These are phyloP conservation scores for Caenorhabditis panamensis DNA, from an alignment of 2,888 invertebrate species.

Conservation along the genomic window DNA sequence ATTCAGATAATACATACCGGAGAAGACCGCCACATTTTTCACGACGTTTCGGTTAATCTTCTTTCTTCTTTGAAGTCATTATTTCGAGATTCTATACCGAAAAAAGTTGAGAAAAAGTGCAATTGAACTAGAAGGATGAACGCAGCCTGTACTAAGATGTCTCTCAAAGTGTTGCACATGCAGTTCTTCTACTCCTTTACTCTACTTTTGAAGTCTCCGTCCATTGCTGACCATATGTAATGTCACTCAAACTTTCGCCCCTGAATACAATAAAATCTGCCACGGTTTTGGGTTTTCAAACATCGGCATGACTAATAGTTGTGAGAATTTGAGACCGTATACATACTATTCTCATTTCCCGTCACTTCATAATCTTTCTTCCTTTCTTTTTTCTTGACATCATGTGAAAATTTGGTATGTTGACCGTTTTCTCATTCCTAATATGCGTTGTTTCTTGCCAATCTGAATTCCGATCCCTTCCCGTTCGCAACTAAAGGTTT, in stretches of 20 bases:
- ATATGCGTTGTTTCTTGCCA: neutral
- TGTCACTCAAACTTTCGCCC: neutral
- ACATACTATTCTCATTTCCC: slow-evolving; percentile 17
- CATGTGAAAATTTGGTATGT: too few species aligned
- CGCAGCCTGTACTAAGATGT: too few species aligned
- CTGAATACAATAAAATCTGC: slow-evolving; percentile 34
- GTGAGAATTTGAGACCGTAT: slow-evolving; percentile 7
- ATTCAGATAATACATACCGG: slow-evolving; percentile 34
- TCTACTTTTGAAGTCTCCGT: neutral
- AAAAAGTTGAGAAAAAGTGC: slow-evolving; percentile 14
- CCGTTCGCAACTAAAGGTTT: too few species aligned
- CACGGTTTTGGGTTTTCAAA: slow-evolving; percentile 17
- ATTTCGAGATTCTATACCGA: neutral
- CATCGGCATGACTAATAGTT: slow-evolving; percentile 49
- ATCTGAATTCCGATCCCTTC: neutral
- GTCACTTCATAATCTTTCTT: slow-evolving; percentile 11
- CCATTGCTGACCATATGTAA: neutral
- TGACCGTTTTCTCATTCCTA: neutral
- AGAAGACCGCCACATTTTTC: slow-evolving; percentile 15
- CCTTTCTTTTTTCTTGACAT: neutral
- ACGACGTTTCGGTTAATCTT: neutral
- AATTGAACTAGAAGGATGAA: slow-evolving; percentile 1
- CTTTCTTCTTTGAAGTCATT: slow-evolving; percentile 4
- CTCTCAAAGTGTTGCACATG: too few species aligned
- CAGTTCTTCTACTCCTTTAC: too few species aligned